These are phyloP conservation scores for Caenorhabditis sp. DNA, from an alignment of 2,888 invertebrate genomes.

Conservation along the genomic window DNA sequence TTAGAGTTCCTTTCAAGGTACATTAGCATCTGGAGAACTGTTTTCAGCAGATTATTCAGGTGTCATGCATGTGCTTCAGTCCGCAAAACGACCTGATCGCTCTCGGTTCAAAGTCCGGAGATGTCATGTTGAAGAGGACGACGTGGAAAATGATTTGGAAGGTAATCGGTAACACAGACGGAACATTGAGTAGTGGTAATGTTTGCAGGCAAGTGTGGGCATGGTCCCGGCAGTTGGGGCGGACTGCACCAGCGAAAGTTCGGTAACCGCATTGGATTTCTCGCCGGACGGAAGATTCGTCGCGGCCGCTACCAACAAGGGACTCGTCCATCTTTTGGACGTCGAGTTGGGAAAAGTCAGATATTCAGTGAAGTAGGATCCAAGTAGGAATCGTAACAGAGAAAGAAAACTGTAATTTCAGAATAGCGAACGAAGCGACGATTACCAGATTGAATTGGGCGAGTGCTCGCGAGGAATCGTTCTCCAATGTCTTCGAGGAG, in stretches of 20 bases:
- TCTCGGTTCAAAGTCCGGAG: conserved; percentile 69
- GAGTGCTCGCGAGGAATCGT: conserved; percentile 3
- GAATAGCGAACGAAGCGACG: conserved; percentile 13
- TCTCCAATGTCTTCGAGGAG: neutral
- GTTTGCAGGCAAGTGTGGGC: conserved; percentile 32
- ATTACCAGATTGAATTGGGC: conserved; percentile 26
- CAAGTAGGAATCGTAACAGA: neutral
- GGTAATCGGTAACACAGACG: too few species aligned
- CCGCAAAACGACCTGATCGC: conserved; percentile 69
- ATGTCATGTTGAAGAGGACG: conserved; percentile 67
- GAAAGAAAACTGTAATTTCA: neutral
- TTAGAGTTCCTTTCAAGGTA: conserved; percentile 62
- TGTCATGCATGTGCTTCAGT: conserved; percentile 59
- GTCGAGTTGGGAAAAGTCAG: conserved; percentile 61
- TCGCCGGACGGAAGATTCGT: conserved; percentile 69
- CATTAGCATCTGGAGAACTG: neutral
- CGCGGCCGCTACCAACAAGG: conserved; percentile 66
- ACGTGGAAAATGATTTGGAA: conserved; percentile 76
- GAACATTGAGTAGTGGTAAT: too few species aligned
- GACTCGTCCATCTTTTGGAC: conserved; percentile 65
- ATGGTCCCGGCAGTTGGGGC: conserved; percentile 37
- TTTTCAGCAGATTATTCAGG: conserved; percentile 8
- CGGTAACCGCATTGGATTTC: conserved; percentile 49
- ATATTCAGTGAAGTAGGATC: conserved; percentile 27
- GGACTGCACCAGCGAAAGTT: conserved; percentile 29